Evolutionary conservation across 2,888 invertebrate species (phyloP).

Genomic region (Tinea pellionella): DNA sequence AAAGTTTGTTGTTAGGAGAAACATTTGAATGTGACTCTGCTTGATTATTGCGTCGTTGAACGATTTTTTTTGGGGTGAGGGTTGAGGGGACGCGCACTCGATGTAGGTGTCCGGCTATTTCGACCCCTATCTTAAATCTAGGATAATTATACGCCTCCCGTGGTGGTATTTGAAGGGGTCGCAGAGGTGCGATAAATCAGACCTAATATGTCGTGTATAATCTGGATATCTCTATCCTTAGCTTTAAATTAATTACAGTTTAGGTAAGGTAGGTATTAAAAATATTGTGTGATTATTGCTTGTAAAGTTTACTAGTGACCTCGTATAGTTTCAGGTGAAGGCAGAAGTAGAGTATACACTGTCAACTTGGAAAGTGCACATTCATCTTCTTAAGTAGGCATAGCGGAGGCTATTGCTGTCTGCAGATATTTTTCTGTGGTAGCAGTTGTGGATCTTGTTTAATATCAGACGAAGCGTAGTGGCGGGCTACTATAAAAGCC

Average conservation of each 20-base stretch:
- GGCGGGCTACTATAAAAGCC: no score
- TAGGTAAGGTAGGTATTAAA: background rate
- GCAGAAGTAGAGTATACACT: no score
- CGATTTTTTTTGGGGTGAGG: background rate
- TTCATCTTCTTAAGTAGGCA: no score
- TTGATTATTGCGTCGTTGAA: background rate
- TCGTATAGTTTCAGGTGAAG: no score
- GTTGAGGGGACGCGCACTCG: background rate
- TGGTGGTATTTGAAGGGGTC: slow-evolving; percentile 28
- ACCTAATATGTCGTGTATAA: slow-evolving; percentile 24
- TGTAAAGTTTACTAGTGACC: no score
- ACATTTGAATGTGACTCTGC: background rate
- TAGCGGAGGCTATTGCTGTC: no score
- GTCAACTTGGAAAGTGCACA: no score
- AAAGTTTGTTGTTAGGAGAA: background rate
- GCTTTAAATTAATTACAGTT: slow-evolving; percentile 8
- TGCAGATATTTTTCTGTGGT: no score
- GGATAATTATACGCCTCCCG: slow-evolving; percentile 37
- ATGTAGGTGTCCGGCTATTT: background rate
- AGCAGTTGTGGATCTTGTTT: no score
- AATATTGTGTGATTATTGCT: no score
- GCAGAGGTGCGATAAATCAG: slow-evolving; percentile 44
- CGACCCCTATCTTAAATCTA: background rate
- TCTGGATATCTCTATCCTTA: slow-evolving; percentile 12
- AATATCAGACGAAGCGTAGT: no score